Evolutionary conservation across 2,888 invertebrate species (phyloP), one percentile per base, ranked within the genome.

Genomic region (Parelbella ahira): DNA sequence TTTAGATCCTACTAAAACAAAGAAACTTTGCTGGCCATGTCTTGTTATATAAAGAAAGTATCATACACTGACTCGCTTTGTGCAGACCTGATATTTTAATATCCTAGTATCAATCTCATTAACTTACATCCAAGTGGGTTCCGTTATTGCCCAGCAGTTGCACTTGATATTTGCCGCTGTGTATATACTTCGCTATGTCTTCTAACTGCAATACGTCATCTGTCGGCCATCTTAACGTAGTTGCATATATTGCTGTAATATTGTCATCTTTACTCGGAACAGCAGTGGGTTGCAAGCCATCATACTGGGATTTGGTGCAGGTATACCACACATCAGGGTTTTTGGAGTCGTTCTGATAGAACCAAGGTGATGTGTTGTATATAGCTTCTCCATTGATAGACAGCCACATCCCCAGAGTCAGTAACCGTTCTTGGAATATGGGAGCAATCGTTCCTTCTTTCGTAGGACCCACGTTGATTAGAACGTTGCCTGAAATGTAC

Each of bases 391-490:
- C 97, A 60, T 97, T 97, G n/a, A 91, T 77, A 1, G 75, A 62
- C 6, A 98, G 78, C 97, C 97, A 97, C 7, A 78, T 56, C 1
- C 97, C 97, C 54, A 97, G 88, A 52, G 91, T 89, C 5, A 90
- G 73, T 0, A 97, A 82, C 27, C 97, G 89, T 64, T 97, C 96
- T 82, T 97, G 93, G 76, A 93, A 97, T 63, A 97, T 93, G 0
- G 95, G 94, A 2, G 90, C 73, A 50, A 98, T 97, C 3, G 92
- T 92, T 2, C 97, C 97, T 56, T 96, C 95, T 63, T 93, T 94
- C 0, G 96, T 95, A 7, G 97, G 97, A 0, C 97, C 97, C 3
- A 97, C 90, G 64, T 97, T 97, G 62, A 96, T 90, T 7, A 95
- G 71, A 8, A 93, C 84, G 65, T 96, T 96, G 0, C 93, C 93